Conservation (phyloP, 2,888 invertebrate species). For the Pyrrhosoma nymphula region DNA sequence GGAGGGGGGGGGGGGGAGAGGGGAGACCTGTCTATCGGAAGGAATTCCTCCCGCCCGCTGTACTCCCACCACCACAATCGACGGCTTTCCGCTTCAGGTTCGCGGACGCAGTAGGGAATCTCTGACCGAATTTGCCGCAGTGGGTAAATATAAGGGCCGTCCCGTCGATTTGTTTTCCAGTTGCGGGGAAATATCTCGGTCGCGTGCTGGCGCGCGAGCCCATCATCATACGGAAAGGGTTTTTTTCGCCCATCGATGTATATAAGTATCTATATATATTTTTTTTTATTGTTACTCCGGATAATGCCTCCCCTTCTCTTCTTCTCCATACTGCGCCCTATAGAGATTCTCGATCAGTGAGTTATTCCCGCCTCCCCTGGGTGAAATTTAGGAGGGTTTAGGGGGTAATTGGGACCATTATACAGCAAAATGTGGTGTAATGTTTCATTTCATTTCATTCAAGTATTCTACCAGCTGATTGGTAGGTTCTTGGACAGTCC, state of each 20-base stretch:
- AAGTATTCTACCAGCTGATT: too few species aligned
- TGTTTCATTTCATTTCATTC: too few species aligned
- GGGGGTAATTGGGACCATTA: too few species aligned
- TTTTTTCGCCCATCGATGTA: background rate
- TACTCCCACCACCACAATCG: too few species aligned
- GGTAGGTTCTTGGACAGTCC: too few species aligned
- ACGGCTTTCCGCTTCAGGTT: background rate
- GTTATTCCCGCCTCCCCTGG: too few species aligned
- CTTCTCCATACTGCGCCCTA: background rate
- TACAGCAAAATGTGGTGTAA: too few species aligned
- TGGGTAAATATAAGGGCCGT: background rate
- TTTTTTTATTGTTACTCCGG: background rate
- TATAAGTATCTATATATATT: too few species aligned
- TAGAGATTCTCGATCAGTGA: too few species aligned
- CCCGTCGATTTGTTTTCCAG: slow-evolving; percentile 21
- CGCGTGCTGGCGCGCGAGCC: background rate
- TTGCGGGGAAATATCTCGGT: background rate
- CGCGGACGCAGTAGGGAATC: background rate
- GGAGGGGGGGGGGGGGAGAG: background rate
- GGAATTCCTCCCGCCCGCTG: background rate
- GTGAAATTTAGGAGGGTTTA: too few species aligned
- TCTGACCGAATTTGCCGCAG: slow-evolving; percentile 39
- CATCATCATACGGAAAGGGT: background rate
- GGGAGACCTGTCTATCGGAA: background rate
- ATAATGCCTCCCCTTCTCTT: background rate